Evolutionary conservation across 2,888 invertebrate genomes (phyloP), one percentile per base, ranked within the genome.

Genomic region (Athrips mouffetella): DNA sequence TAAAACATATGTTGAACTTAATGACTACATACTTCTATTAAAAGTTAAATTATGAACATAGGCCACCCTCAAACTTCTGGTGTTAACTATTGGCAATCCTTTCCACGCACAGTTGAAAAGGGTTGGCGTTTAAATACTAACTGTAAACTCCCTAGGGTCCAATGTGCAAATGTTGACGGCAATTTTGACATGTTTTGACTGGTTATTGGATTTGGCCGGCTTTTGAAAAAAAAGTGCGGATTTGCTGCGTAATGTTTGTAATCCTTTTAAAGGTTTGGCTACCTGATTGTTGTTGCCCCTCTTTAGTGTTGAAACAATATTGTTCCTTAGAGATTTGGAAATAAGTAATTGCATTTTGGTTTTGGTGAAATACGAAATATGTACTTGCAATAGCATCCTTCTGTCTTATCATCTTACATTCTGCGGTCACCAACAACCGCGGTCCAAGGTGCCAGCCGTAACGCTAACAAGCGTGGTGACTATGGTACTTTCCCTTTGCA

Each of bases 161-260:
- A 58, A 68, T 67, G 71, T 65, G 72, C 67, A 69, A 78, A 77
- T 74, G 61, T 75, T 78, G 74, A 72, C 68, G 59, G 59, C 41
- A 57, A 67, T 73, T 83, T 80, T 83, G 85, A 79, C 78, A 76
- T 87, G 76, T 85, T 86, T 76, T 85, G 86, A 86, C 84, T 72
- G 55, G 47, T 61, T 70, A 68, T 73, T 56, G 76, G 72, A 77
- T 82, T 79, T 73, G 60, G 58, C 53, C 29, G 54, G 59, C 55
- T 57, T 62, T 51, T 31, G 23, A 46, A 47, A 51, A 50, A 64
- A 58, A 37, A 37, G 37, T 21, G 58, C 40, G 54, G 63, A 67
- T 69, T 53, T 74, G 80, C 79, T 71, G 61, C 58, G 76, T 83
- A 80, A 40, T 23, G 39, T 11, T 40, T 31, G 6, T 39, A 41